These are phyloP conservation scores for Myzus persicae DNA, from an alignment of 1,140 invertebrate genomes.

Conservation along the genomic window DNA sequence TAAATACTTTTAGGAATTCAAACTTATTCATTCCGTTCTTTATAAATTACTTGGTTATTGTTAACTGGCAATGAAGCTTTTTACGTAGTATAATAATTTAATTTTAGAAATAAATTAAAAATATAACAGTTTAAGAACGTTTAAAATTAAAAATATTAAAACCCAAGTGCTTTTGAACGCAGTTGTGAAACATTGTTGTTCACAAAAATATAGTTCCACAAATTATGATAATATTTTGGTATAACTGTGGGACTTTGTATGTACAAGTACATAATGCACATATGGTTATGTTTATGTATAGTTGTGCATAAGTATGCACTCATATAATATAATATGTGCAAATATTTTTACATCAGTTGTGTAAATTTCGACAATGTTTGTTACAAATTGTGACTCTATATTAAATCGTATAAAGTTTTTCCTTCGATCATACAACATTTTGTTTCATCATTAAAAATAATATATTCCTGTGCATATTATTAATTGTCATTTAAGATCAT, in stretches of 20 bases:
- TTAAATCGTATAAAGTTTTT: too few species aligned
- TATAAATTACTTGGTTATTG: slow-evolving; percentile 20
- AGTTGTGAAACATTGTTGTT: background rate
- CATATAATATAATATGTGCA: background rate
- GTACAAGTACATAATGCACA: background rate
- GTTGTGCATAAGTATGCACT: background rate
- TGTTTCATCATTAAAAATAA: background rate
- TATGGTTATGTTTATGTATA: background rate
- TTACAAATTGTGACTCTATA: background rate
- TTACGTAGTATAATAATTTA: background rate
- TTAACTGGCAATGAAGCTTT: background rate
- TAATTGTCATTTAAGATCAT: too few species aligned
- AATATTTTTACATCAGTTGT: background rate
- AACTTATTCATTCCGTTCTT: slow-evolving; percentile 1
- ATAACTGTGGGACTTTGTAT: background rate
- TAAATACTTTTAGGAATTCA: background rate
- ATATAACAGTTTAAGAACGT: background rate
- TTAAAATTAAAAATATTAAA: slow-evolving; percentile 25
- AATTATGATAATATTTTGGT: background rate
- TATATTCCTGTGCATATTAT: background rate
- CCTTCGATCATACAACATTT: background rate
- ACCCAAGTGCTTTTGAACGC: background rate
- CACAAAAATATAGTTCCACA: background rate
- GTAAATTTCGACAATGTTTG: background rate
- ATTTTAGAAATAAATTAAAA: slow-evolving; percentile 24